Conservation (phyloP, 2,113 vertebrate genomes). For the Sminthopsis crassicaudata region DNA sequence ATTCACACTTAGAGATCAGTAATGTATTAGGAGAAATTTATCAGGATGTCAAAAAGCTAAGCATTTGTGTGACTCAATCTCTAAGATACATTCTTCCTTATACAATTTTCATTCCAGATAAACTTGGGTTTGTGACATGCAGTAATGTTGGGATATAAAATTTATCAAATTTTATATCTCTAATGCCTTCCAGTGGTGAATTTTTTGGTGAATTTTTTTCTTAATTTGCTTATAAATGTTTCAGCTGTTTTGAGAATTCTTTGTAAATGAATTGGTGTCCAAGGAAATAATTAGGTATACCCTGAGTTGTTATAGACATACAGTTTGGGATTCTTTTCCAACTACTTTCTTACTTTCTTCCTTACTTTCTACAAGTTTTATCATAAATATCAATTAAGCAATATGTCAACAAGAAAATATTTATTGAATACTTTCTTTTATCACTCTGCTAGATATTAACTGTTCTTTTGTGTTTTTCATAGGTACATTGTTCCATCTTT, state of each 20-base stretch:
- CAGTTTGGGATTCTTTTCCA: neutral
- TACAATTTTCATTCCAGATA: neutral
- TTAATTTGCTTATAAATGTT: neutral
- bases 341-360: no score
- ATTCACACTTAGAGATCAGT: neutral
- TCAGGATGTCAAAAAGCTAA: neutral
- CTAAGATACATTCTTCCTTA: no score
- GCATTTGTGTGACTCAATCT: neutral
- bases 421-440: neutral
- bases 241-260: neutral
- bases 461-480: conserved; percentile 33
- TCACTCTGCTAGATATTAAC: conserved; percentile 1
- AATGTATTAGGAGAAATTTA: neutral
- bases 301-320: neutral
- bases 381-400: neutral
- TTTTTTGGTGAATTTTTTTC: neutral
- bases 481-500: conserved; percentile 88
- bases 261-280: neutral
- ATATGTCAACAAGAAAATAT: neutral
- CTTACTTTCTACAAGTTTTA: neutral
- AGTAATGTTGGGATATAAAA: no score
- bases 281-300: neutral
- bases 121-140: neutral
- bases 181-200: neutral
- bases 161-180: neutral